Base-by-base conservation (phyloP, 2,888 invertebrate genomes). In the Caenorhabditis wallacei region DNA sequence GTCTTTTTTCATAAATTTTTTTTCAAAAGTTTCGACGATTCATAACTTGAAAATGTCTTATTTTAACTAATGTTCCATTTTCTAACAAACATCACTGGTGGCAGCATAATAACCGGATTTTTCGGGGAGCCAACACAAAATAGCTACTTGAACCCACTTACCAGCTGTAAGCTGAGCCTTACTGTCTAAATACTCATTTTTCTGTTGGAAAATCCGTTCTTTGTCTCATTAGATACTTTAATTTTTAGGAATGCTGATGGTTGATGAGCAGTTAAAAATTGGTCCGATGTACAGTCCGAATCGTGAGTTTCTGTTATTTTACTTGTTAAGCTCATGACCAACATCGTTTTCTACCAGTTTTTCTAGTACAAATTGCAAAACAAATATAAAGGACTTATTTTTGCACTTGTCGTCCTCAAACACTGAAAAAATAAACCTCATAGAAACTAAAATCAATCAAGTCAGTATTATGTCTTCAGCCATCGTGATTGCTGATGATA, bases 261-360 rank as follows among this genome's bases (percentile, higher is more conserved):
- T 78, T 13, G 82, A 82, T 20, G 82, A 82, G 63, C 82, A 82
- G 22, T 26, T 82, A 35, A 82, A 82, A 74, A 78, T 82, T 43
- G 82, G 74, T 35, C 40, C 82, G 5, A 51, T 66, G 71, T 76
- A 69, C 26, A 48, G 70, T n/a, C 64, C 54, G 2, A 81, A 76
- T 66, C 75, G 76, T 82, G 18, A 76, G 76, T 76, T 59, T 30
- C 30, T 16, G 11, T 2, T 2, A 43, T 11, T 18, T 48, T 2
- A 43, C 43, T 18, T 48, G n/a, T 48, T 48, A 5, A 48, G 13
- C 18, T 48, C 37, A 40, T 61, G 51, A 59, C 13, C 61, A 40
- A 18, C 26, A 18, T 24, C 46, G 35, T 57, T 26, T 71, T 51
- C n/a, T 59, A 30, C 35, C 40, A 11, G 13, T 37, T 61, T 43